Evolutionary conservation across 2,113 vertebrate species (phyloP).

Genomic region (Nycticryphes semicollaris): DNA sequence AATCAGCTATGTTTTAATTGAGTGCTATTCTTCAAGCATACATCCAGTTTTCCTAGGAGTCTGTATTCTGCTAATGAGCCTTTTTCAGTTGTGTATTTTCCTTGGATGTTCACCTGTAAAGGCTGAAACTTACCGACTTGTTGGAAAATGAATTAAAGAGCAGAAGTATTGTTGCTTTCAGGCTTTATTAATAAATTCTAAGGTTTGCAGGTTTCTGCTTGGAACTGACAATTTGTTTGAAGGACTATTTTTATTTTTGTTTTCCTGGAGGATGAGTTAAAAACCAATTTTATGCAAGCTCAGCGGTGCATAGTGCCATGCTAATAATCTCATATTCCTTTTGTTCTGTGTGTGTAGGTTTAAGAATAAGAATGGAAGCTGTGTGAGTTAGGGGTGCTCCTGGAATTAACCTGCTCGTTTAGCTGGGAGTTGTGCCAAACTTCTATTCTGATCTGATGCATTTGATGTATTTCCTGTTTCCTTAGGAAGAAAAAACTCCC

Average conservation of each 20-base stretch:
- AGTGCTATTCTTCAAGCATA: not conserved
- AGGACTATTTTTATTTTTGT: not conserved
- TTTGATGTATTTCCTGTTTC: not conserved
- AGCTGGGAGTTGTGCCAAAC: not conserved
- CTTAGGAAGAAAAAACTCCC: slow-evolving; percentile 78
- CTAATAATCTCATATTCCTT: not conserved
- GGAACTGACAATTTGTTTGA: not conserved
- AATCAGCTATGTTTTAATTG: not conserved
- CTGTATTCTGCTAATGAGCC: not conserved
- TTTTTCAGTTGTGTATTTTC: not conserved
- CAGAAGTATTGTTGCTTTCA: not conserved
- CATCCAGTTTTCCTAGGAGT: not conserved
- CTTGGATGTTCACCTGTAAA: not conserved
- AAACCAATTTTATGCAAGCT: not conserved
- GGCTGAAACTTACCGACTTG: not conserved
- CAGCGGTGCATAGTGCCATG: not conserved
- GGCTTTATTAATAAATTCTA: not conserved
- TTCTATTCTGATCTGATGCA: not conserved
- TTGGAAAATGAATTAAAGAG: not conserved
- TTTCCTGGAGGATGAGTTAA: not conserved
- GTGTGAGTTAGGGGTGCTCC: not conserved
- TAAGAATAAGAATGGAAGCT: not conserved
- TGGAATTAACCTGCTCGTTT: not conserved
- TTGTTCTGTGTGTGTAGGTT: not conserved
- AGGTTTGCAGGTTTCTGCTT: not conserved